A percentile compares a stretch with the other conserved stretches of the same genome.
Conservation (phyloP, 1,140 invertebrate genomes). For the Heliconius melpomene region DNA sequence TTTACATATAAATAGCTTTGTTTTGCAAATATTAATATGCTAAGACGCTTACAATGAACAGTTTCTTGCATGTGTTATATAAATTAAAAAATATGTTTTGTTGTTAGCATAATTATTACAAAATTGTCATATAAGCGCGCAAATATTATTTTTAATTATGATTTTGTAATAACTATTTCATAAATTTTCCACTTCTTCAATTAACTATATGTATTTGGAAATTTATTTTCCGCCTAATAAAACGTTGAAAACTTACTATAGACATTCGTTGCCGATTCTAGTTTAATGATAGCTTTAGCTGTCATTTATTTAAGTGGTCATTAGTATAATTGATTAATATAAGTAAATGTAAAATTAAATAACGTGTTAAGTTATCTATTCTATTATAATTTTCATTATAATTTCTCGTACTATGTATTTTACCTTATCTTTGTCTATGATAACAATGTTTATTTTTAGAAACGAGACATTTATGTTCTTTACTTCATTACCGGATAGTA, state of each 20-base stretch:
- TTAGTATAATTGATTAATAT: not conserved
- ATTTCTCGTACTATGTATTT: not conserved
- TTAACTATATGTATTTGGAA: not conserved
- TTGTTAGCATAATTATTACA: not conserved
- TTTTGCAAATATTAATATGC: conserved; percentile 4
- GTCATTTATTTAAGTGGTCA: not conserved
- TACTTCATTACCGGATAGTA: too few relatives aligned
- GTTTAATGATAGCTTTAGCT: too few relatives aligned
- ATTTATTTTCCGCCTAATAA: not conserved
- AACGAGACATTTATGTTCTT: not conserved
- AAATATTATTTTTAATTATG: too few relatives aligned
- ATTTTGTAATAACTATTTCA: too few relatives aligned
- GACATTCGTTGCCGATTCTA: not conserved
- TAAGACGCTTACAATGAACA: not conserved
- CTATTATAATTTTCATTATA: not conserved
- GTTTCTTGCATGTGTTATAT: not conserved
- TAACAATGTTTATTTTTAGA: not conserved
- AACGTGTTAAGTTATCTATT: too few relatives aligned
- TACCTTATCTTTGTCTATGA: not conserved
- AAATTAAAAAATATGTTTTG: not conserved
- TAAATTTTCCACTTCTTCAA: too few relatives aligned
- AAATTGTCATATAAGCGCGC: not conserved
- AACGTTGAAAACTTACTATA: not conserved
- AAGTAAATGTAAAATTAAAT: too few relatives aligned
- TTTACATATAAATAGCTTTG: conserved; percentile 10